Evolutionary conservation across 92 coral and sea anemone species (phyloP).

Genomic region (Palythoa heliodiscus): DNA sequence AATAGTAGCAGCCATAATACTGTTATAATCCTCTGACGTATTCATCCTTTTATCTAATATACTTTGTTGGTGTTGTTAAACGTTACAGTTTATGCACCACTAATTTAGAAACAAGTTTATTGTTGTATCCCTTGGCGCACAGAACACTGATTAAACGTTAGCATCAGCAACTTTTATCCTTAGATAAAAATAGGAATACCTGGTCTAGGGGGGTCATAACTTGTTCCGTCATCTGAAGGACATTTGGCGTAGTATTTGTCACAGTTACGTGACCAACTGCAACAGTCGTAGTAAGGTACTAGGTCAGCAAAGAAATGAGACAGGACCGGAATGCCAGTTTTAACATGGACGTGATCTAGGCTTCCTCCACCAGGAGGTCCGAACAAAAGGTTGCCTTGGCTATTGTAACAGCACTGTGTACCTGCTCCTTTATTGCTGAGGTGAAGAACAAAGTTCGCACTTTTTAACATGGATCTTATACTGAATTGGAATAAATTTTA

Average conservation of each 20-base stretch:
- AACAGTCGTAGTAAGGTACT: slow-evolving; percentile 79
- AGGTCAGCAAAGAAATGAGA: slow-evolving; percentile 73
- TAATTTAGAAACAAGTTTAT: too few relatives aligned
- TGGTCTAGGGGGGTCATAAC: slow-evolving; percentile 78
- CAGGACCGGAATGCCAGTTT: slow-evolving; percentile 73
- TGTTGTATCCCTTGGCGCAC: too few relatives aligned
- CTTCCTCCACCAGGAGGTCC: slow-evolving; percentile 76
- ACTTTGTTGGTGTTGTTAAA: too few relatives aligned
- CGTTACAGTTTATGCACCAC: too few relatives aligned
- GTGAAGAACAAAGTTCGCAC: too few relatives aligned
- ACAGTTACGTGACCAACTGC: slow-evolving; percentile 57
- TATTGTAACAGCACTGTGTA: slow-evolving; percentile 84
- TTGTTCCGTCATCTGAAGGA: slow-evolving; percentile 82
- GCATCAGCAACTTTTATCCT: too few relatives aligned
- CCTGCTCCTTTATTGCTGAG: slow-evolving; percentile 51
- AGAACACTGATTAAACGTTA: too few relatives aligned
- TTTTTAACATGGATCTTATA: too few relatives aligned
- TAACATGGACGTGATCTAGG: slow-evolving; percentile 72
- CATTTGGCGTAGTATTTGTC: slow-evolving; percentile 70
- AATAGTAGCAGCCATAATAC: too few relatives aligned
- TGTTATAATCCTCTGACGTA: too few relatives aligned
- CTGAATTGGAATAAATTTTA: neutral
- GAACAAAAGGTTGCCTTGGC: slow-evolving; percentile 69
- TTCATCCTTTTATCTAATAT: too few relatives aligned
- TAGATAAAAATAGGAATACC: slow-evolving; percentile 40